Percentiles rank a stretch among this genome's conserved stretches.
These are phyloP conservation scores for Spea hammondii DNA, from an alignment of 2,797 vertebrate genomes.

Conservation along the genomic window DNA sequence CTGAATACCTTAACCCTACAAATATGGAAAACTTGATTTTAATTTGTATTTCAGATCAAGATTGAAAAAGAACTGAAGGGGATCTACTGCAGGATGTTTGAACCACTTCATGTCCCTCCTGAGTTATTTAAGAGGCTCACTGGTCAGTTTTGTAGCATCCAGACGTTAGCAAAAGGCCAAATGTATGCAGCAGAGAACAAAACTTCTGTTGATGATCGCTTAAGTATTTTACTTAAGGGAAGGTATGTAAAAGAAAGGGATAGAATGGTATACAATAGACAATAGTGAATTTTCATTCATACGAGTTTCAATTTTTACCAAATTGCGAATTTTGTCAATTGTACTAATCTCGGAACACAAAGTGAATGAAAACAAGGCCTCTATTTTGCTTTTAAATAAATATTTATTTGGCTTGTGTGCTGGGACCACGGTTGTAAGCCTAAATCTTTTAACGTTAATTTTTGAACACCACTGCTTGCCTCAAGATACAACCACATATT, in stretches of 20 bases:
- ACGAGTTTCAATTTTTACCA: too few species aligned
- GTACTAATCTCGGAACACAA: too few species aligned
- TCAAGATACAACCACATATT: too few species aligned
- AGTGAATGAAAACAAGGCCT: too few species aligned
- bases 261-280: neutral
- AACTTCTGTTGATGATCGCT: slow-evolving; percentile 92
- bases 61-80: slow-evolving; percentile 88
- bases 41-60: slow-evolving; percentile 79
- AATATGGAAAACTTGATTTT: slow-evolving; percentile 6
- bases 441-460: too few species aligned
- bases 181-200: slow-evolving; percentile 92
- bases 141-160: slow-evolving; percentile 94
- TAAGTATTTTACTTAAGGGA: slow-evolving; percentile 95
- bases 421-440: too few species aligned
- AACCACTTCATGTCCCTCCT: slow-evolving; percentile 90
- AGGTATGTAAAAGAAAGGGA: slow-evolving; percentile 75
- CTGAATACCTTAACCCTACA: too few species aligned
- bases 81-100: slow-evolving; percentile 90
- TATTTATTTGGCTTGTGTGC: too few species aligned
- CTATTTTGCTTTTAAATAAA: too few species aligned
- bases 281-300: too few species aligned
- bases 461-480: too few species aligned
- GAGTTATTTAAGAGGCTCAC: slow-evolving; percentile 91
- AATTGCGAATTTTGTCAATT: too few species aligned
- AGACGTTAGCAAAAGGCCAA: slow-evolving; percentile 86